Evolutionary conservation across 2,113 vertebrate genomes (phyloP), one percentile per base, ranked within the genome.

Genomic region (Odocoileus hemionus): DNA sequence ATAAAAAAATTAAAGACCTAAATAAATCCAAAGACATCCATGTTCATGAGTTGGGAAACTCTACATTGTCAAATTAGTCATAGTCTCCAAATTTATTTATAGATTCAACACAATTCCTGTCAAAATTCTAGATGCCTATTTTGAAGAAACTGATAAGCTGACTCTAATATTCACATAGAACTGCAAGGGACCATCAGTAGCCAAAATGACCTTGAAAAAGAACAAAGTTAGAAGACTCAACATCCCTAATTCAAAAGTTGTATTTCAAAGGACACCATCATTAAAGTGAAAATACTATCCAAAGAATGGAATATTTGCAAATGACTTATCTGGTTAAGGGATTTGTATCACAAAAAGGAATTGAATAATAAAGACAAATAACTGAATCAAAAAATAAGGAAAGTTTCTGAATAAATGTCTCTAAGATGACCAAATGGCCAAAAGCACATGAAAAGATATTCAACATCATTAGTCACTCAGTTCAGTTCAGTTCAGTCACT

Each of bases 1-100:
- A 3, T 87, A 36, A 96, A 97, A 91, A 58, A 94, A 94, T 55
- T 79, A 85, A 64, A 92, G 30, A 94, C 52, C 87, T 95, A 80
- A 95, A 89, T 45, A 95, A 97, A 92, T 85, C 57, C 50, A 97
- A 93, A 96, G 85, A 95, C 45, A 95, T 85, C 45, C 64, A 94
- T 25, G 39, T 94, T 95, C 58, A 94, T 64, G 61, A n/a, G 67
- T 28, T 93, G 45, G 39, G 84, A 92, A 97, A 50, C 55, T 89
- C 86, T 94, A 60, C 90, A 92, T 67, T 95, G 74, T 95, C 76
- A 89, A 93, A 91, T 92, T 50, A 94, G 30, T 25, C 94, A 70
- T 84, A 95, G 60, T 86, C 58, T 54, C 83, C 61, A 94, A 94
- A 86, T 87, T 90, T 50, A 93, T 93, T 26, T 92, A 92, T 7